These are phyloP conservation scores for Eurypyga helias DNA, from an alignment of 2,113 vertebrate genomes.

Conservation along the genomic window DNA sequence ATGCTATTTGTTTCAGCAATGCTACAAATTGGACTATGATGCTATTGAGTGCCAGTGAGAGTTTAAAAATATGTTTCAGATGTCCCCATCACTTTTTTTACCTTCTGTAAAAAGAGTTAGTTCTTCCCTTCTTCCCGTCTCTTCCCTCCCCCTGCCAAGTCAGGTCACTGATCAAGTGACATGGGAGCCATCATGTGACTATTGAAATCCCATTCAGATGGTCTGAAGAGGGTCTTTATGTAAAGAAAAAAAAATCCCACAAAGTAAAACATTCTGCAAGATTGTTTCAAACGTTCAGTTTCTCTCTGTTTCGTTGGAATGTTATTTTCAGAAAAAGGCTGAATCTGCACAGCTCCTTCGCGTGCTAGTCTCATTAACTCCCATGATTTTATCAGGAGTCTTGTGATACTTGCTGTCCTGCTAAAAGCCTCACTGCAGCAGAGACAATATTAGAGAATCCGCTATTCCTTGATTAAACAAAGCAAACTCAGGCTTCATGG, in stretches of 20 bases:
- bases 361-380: slow-evolving; percentile 3
- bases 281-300: background rate
- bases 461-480: background rate
- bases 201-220: background rate
- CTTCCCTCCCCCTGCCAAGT: background rate
- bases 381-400: slow-evolving; percentile 21
- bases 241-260: background rate
- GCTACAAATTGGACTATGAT: background rate
- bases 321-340: slow-evolving; percentile 24
- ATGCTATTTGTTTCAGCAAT: background rate
- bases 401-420: background rate
- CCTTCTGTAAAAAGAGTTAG: background rate
- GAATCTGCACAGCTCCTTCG: slow-evolving; percentile 20
- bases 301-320: background rate
- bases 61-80: background rate
- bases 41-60: background rate
- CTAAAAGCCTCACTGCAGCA: background rate
- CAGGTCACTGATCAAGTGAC: background rate
- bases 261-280: background rate
- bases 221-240: background rate
- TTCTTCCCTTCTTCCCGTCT: background rate
- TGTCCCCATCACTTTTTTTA: background rate
- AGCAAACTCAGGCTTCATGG: background rate
- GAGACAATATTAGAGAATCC: background rate
- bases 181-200: background rate